phyloP scores from a whole-genome alignment of 1,140 invertebrate genomes.

The Hyposmocoma kahamanoa region DNA sequence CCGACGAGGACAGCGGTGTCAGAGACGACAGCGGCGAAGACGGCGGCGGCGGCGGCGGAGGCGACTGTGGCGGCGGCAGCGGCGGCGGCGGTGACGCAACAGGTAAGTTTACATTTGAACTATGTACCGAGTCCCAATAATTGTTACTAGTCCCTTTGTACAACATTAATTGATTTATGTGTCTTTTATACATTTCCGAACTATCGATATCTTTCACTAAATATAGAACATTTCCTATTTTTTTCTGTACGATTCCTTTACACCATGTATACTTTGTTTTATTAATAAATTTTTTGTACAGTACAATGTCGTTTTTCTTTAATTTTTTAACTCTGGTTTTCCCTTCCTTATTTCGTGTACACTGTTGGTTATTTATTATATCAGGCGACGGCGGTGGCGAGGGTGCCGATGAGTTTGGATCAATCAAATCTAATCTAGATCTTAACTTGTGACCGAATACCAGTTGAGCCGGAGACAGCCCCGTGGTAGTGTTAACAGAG shows the following conservation, averaged over 20 bases:
- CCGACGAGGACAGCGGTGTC: too few relatives aligned
- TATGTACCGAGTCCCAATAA: too few relatives aligned
- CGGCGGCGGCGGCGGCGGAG: background rate
- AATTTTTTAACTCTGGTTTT: background rate
- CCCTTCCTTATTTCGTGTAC: background rate
- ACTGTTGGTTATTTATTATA: background rate
- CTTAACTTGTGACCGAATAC: conserved; percentile 6
- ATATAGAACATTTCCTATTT: conserved; percentile 4
- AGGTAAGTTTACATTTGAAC: background rate
- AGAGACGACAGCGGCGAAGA: too few relatives aligned
- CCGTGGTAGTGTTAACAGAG: conserved; percentile 6
- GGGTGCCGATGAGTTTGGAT: background rate
- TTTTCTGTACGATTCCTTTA: conserved; percentile 1
- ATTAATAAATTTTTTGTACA: conserved; percentile 6
- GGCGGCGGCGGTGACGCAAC: background rate
- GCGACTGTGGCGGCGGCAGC: background rate
- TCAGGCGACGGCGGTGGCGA: background rate
- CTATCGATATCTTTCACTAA: conserved; percentile 1
- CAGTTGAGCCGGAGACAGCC: background rate
- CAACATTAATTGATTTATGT: conserved; percentile 4
- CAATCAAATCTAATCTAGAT: conserved; percentile 1
- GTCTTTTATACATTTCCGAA: background rate
- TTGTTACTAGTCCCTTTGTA: background rate
- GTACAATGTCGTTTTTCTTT: background rate
- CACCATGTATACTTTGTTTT: conserved; percentile 3